Conservation (phyloP, 2,113 vertebrate genomes). For the Hystrix cristata region DNA sequence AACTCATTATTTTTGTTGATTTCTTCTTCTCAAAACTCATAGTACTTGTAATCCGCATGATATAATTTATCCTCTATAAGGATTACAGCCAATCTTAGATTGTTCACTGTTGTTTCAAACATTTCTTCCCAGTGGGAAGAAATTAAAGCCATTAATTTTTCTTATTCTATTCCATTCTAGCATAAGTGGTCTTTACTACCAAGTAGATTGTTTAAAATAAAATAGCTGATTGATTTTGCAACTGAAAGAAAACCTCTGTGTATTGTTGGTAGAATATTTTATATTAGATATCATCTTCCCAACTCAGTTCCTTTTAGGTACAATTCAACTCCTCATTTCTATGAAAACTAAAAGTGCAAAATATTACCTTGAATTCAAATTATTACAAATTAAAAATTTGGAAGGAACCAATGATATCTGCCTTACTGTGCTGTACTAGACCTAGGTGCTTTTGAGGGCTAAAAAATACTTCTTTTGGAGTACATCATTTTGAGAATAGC, state of each 20-base stretch:
- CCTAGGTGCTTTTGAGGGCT: neutral
- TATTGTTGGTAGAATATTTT: constrained; percentile 60
- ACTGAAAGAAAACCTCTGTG: constrained; percentile 79
- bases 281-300: constrained; percentile 74
- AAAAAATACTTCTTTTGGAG: constrained; percentile 41
- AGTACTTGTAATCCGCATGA: neutral
- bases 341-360: constrained; percentile 7
- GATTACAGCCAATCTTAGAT: neutral
- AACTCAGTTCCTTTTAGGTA: neutral
- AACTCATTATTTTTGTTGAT: neutral
- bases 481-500: constrained; percentile 9
- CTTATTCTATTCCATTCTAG: neutral
- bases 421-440: neutral
- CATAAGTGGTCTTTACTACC: neutral
- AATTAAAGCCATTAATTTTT: neutral
- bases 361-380: constrained; percentile 21
- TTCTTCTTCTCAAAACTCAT: neutral
- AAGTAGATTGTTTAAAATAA: neutral
- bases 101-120: neutral
- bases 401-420: neutral
- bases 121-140: neutral
- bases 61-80: neutral
- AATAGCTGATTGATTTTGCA: neutral
- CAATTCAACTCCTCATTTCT: constrained; percentile 43
- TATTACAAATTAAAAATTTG: constrained; percentile 23